These are phyloP conservation scores for Notocelia uddmanniana DNA, from an alignment of 2,888 invertebrate species.

Conservation along the genomic window DNA sequence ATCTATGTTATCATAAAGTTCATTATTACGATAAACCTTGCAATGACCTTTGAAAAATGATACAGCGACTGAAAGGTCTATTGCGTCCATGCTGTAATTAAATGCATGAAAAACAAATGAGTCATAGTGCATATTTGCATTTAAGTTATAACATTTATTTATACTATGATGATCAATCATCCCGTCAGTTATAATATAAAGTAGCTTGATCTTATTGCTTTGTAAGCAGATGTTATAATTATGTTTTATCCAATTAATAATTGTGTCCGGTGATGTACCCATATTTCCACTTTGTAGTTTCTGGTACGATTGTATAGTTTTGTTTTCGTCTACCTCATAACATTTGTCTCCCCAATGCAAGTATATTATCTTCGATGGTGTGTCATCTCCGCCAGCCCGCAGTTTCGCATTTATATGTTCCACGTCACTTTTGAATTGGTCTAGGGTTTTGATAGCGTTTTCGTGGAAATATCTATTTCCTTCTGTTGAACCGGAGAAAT, in stretches of 20 bases:
- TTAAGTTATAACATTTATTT: conserved; percentile 49
- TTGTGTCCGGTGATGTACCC: conserved; percentile 48
- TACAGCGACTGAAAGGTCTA: conserved; percentile 55
- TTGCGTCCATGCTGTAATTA: conserved; percentile 39
- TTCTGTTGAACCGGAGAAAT: conserved; percentile 48
- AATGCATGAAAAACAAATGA: conserved; percentile 56
- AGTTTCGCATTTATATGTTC: conserved; percentile 50
- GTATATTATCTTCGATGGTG: conserved; percentile 53
- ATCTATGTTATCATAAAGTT: conserved; percentile 53
- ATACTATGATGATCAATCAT: conserved; percentile 37
- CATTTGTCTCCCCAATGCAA: conserved; percentile 57
- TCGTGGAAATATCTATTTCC: conserved; percentile 49
- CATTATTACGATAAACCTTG: conserved; percentile 54
- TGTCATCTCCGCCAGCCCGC: conserved; percentile 43
- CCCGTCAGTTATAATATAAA: conserved; percentile 60
- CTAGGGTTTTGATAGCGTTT: conserved; percentile 52
- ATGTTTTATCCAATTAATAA: conserved; percentile 49
- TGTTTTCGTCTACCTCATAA: conserved; percentile 53
- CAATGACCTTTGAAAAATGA: conserved; percentile 55
- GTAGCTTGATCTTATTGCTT: conserved; percentile 52
- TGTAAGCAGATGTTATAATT: conserved; percentile 42
- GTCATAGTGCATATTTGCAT: conserved; percentile 55
- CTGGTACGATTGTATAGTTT: conserved; percentile 42
- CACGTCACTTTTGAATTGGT: conserved; percentile 53
- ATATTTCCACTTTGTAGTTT: neutral